Conservation (phyloP, 2,888 invertebrate genomes). For the Oligia strigilis region DNA sequence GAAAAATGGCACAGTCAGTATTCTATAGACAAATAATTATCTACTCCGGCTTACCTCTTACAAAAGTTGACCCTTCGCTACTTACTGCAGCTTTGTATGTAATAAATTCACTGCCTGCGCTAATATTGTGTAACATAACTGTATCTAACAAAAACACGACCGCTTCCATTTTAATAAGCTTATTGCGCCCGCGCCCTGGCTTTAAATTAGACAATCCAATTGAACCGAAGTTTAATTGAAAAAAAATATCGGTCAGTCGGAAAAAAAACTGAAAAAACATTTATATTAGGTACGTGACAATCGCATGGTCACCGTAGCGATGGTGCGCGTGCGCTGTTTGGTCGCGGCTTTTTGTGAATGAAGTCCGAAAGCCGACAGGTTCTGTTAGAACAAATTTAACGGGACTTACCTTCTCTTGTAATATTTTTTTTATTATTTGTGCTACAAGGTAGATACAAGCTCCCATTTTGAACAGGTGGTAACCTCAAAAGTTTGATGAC, state of each 20-base stretch:
- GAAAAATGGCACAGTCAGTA: no score
- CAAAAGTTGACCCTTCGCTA: no score
- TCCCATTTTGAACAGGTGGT: conserved; percentile 68
- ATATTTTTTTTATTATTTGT: conserved; percentile 76
- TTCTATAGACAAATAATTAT: no score
- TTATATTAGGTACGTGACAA: conserved; percentile 79
- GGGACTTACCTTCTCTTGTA: conserved; percentile 78
- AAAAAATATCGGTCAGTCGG: conserved; percentile 70
- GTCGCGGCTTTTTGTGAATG: conserved; percentile 87
- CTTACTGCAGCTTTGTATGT: conserved; percentile 23
- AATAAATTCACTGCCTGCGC: conserved; percentile 45
- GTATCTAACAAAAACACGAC: conserved; percentile 58
- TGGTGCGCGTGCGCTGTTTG: conserved; percentile 82
- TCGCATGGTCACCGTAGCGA: conserved; percentile 77
- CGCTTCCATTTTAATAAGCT: conserved; percentile 64
- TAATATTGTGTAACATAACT: conserved; percentile 64
- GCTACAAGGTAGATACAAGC: conserved; percentile 70
- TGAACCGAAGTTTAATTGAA: conserved; percentile 63
- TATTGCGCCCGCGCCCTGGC: conserved; percentile 51
- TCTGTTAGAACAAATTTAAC: conserved; percentile 88
- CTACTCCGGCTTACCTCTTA: no score
- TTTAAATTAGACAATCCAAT: conserved; percentile 62
- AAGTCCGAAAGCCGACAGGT: conserved; percentile 81
- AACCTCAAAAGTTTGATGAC: conserved; percentile 63
- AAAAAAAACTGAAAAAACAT: conserved; percentile 70